Percentiles rank a stretch among this genome's conserved stretches.
Evolutionary conservation across 2,113 vertebrate genomes (phyloP).

Genomic region (Ginglymostoma cirratum): DNA sequence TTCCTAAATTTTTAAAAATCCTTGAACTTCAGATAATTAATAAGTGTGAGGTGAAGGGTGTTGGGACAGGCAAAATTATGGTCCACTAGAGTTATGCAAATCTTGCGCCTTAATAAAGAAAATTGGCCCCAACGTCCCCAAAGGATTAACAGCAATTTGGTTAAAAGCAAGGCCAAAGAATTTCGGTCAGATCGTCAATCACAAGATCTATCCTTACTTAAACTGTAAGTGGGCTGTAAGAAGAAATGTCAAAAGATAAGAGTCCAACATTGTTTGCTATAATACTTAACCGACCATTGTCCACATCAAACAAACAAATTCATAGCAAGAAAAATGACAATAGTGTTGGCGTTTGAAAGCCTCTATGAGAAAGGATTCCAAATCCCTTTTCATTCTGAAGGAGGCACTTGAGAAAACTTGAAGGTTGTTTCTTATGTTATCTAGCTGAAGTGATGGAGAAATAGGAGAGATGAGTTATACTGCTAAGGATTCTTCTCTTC

Average conservation of each 20-base stretch:
- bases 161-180: neutral
- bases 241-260: neutral
- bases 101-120: neutral
- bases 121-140: neutral
- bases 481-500: neutral
- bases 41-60: neutral
- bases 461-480: neutral
- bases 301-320: neutral
- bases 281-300: neutral
- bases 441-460: neutral
- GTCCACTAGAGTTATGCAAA: neutral
- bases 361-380: neutral
- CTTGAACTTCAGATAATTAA: neutral
- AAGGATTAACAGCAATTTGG: neutral
- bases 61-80: neutral
- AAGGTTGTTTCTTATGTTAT: neutral
- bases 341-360: neutral
- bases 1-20: neutral
- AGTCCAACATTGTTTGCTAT: neutral
- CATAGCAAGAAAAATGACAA: neutral
- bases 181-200: neutral
- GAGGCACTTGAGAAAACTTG: neutral
- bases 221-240: neutral
- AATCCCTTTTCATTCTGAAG: neutral
- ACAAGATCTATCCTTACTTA: neutral